Conservation (phyloP, 2,888 invertebrate genomes). For the Chloroclysta siterata region DNA sequence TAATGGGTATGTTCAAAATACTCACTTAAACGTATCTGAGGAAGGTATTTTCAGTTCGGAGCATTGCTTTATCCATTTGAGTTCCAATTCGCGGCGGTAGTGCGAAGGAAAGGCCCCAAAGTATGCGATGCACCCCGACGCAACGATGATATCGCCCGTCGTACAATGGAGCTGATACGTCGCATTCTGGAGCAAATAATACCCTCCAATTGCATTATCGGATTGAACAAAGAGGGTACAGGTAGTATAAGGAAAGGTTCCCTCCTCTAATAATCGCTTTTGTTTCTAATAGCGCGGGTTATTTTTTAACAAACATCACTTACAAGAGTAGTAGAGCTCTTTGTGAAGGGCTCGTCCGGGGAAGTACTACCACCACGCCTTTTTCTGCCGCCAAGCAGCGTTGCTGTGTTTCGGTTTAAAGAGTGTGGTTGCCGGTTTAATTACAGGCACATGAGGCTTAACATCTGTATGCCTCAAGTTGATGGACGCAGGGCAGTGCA, state of each 20-base stretch:
- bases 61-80: constrained; percentile 89
- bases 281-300: too few species aligned
- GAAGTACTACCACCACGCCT: too few species aligned
- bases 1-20: constrained; percentile 22
- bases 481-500: too few species aligned
- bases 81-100: constrained; percentile 88
- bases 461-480: too few species aligned
- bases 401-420: too few species aligned
- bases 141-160: constrained; percentile 94
- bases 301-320: too few species aligned
- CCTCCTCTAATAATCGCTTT: too few species aligned
- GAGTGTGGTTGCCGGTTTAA: too few species aligned
- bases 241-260: neutral
- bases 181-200: constrained; percentile 76
- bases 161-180: constrained; percentile 89
- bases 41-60: constrained; percentile 88
- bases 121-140: constrained; percentile 95
- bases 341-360: too few species aligned
- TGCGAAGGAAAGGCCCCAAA: constrained; percentile 94
- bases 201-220: neutral
- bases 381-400: too few species aligned
- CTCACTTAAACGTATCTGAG: constrained; percentile 87
- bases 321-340: too few species aligned
- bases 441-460: too few species aligned
- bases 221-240: neutral